Evolutionary conservation across 2,113 vertebrate genomes (phyloP), one percentile per base, ranked within the genome.

Genomic region (Sturnira hondurensis): DNA sequence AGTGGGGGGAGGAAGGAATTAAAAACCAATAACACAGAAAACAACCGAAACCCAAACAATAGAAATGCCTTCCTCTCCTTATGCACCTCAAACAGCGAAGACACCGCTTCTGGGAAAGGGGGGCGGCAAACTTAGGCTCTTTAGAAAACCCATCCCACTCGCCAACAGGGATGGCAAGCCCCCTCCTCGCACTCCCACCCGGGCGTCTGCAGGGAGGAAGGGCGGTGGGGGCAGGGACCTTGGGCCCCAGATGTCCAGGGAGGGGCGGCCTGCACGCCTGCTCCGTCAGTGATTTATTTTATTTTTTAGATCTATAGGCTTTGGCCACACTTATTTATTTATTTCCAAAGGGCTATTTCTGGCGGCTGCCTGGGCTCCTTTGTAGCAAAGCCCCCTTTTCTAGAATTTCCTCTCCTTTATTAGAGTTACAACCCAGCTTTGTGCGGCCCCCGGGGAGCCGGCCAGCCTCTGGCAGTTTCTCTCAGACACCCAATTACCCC

Each of bases 381-480:
- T 98, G 98, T 98, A 98, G 98, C 98, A 98, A 98, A 98, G 98
- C 98, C 98, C 98, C 99, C 97, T 98, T 99, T 98, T 98, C 98
- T 98, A 98, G 98, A 99, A 99, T 99, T 98, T 98, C 98, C 98
- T 99, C 99, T 99, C 98, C 98, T 99, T 99, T 99, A 99, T 99
- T 99, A 99, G 98, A 99, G 98, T 98, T 98, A 98, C 98, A 99
- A 98, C 98, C 98, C 98, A 95, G 98, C 98, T 98, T 98, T 98
- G 98, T 98, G 98, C 63, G 92, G 98, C 98, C 98, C 98, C 97
- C 92, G 99, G 99, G 99, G 98, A 98, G 98, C 98, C 98, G 99
- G 99, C 99, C 99, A 99, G 99, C 99, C 99, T 98, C 98, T 99
- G 99, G 99, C 99, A 99, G 98, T 99, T 99, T 99, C 99, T 99